Percentiles rank a stretch among this genome's conserved stretches.
phyloP scores from a whole-genome alignment of 1,140 invertebrate species.

The Pseudobourletiella spinata region DNA sequence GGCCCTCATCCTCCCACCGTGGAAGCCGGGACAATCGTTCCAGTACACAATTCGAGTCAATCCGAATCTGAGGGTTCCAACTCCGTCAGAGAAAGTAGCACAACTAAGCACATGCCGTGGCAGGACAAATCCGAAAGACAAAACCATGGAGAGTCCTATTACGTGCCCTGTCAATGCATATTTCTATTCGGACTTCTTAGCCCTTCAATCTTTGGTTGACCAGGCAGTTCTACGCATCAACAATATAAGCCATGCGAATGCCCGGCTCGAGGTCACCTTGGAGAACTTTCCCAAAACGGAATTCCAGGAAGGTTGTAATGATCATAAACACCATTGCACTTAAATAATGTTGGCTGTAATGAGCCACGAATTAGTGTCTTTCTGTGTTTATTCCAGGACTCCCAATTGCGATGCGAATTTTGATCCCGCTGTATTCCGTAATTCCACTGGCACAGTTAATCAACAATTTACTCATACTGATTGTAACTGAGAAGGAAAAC shows the following conservation, averaged over 20 bases:
- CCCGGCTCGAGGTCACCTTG: conserved; percentile 48
- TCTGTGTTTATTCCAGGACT: no score
- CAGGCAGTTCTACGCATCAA: conserved; percentile 54
- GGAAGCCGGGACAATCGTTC: no score
- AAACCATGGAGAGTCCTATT: conserved; percentile 54
- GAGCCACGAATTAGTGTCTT: no score
- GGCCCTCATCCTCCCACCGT: not conserved
- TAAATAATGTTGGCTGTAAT: no score
- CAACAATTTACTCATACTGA: conserved; percentile 67
- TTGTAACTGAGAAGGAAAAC: conserved; percentile 79
- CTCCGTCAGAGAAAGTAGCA: not conserved
- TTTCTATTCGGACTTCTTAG: conserved; percentile 62
- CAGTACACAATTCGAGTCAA: not conserved
- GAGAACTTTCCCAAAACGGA: conserved; percentile 62
- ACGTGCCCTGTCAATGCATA: conserved; percentile 65
- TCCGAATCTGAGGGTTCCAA: not conserved
- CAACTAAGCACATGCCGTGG: not conserved
- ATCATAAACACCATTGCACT: no score
- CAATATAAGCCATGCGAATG: conserved; percentile 42
- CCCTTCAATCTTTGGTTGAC: conserved; percentile 59
- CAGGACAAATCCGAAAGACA: conserved; percentile 22
- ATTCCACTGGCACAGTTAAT: conserved; percentile 73
- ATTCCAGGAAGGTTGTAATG: conserved; percentile 54
- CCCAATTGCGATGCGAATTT: conserved; percentile 44
- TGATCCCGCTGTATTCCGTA: conserved; percentile 74